Base-by-base conservation (phyloP, 1,140 invertebrate genomes). In the Chrysomallon squamiferum region DNA sequence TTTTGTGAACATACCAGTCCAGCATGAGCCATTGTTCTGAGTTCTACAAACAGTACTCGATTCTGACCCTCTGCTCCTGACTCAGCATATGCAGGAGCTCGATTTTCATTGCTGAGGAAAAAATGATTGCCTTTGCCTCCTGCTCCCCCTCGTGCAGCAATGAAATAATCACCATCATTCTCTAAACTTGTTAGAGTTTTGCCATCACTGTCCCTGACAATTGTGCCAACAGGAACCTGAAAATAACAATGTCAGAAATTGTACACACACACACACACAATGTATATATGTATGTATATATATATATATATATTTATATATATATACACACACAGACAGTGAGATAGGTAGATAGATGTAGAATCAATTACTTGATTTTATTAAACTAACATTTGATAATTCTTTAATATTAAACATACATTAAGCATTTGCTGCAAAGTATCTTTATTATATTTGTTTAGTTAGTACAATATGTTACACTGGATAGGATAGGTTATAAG, bases 81-180 rank as follows among this genome's bases (percentile, higher is more conserved):
- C 86, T 99, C 96, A 35, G 93, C 93, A 67, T 96, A 89, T 66
- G 90, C 84, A 6, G 97, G 97, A 30, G 92, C 88, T 79, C 96
- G 92, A 69, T 94, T 89, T 22, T 89, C 90, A 76, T 93, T 91
- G 0, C 92, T 91, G 25, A 92, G 88, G 83, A 98, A 99, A 86
- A 93, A 98, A 61, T 91, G 87, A 87, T 99, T 99, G 5, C 97
- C 97, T 84, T 93, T 92, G 0, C 97, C 97, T 6, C 97, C 97
- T 1, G 93, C 91, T 29, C 97, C 97, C 2, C 97, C 97, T 75
- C 95, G 84, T 13, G 97, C 96, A 13, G 92, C 96, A 25, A 99
- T 88, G 86, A 97, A 99, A 87, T 96, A 92, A 33, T 92, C 87
- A 29, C 89, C 89, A n/a, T 89, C 86, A 64, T 87, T 78, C 27